These are phyloP conservation scores for Akabosia matsudoensis DNA, from an alignment of 1,140 invertebrate species.

Conservation along the genomic window DNA sequence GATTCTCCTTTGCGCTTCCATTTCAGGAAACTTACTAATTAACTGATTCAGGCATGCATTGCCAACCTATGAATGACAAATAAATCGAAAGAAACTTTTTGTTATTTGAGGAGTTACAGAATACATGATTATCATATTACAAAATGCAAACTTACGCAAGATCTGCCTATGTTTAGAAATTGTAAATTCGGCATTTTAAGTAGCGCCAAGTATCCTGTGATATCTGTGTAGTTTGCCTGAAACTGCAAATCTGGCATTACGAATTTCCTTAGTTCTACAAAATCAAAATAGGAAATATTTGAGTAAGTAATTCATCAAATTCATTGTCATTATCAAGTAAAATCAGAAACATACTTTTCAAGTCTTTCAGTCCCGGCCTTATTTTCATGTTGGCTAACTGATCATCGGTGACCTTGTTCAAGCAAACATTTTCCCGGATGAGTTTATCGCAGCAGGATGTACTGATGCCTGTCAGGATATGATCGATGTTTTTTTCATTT, in stretches of 20 bases:
- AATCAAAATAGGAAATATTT: background rate
- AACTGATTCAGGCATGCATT: background rate
- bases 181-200: conserved; percentile 22
- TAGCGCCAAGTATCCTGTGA: conserved; percentile 27
- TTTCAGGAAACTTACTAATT: background rate
- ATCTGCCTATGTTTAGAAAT: conserved; percentile 21
- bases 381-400: background rate
- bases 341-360: conserved; percentile 26
- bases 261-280: conserved; percentile 24
- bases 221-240: conserved; percentile 25
- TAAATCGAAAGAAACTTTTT: no score
- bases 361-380: conserved; percentile 14
- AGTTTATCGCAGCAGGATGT: background rate
- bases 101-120: background rate
- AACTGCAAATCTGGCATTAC: conserved; percentile 32
- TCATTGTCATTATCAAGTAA: background rate
- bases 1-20: background rate
- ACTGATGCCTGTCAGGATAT: conserved; percentile 26
- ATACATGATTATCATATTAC: background rate
- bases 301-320: no score
- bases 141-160: background rate
- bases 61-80: no score
- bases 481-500: conserved; percentile 25
- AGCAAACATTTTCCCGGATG: background rate
- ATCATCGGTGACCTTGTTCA: background rate